phyloP scores from a whole-genome alignment of 2,113 vertebrate species.

The Falcunculus frontatus region DNA sequence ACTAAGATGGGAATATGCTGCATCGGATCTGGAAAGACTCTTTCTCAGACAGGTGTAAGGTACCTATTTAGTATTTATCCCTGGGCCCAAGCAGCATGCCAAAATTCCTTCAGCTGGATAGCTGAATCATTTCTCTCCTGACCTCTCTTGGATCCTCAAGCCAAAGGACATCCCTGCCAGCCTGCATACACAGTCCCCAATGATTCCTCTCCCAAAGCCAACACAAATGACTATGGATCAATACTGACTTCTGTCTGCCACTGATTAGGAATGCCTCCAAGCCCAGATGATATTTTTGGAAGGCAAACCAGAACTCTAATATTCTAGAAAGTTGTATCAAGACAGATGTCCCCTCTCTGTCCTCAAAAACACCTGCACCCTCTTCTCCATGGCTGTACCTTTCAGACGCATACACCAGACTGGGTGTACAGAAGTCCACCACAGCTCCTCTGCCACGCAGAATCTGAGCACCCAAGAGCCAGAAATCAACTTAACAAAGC shows the following conservation, averaged over 20 bases:
- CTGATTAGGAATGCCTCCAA: neutral
- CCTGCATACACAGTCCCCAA: neutral
- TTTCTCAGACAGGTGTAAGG: neutral
- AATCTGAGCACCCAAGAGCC: neutral
- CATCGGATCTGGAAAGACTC: neutral
- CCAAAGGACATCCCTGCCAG: neutral
- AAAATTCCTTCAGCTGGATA: neutral
- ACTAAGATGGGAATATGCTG: neutral
- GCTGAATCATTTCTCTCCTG: slow-evolving; percentile 18
- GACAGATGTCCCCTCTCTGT: neutral
- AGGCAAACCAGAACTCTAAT: neutral
- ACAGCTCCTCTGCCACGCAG: fast-evolving
- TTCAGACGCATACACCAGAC: neutral
- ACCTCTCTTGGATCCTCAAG: slow-evolving; percentile 11
- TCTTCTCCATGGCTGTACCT: neutral
- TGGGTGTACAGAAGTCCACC: neutral
- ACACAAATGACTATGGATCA: neutral
- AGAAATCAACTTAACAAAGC: neutral
- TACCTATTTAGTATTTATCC: neutral
- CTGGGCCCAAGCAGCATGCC: neutral
- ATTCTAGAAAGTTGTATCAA: neutral
- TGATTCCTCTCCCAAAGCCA: neutral
- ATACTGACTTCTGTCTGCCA: neutral
- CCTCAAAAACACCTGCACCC: neutral
- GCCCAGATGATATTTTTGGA: neutral